phyloP scores from a whole-genome alignment of 2,888 invertebrate species.

The Netelia inedita region DNA sequence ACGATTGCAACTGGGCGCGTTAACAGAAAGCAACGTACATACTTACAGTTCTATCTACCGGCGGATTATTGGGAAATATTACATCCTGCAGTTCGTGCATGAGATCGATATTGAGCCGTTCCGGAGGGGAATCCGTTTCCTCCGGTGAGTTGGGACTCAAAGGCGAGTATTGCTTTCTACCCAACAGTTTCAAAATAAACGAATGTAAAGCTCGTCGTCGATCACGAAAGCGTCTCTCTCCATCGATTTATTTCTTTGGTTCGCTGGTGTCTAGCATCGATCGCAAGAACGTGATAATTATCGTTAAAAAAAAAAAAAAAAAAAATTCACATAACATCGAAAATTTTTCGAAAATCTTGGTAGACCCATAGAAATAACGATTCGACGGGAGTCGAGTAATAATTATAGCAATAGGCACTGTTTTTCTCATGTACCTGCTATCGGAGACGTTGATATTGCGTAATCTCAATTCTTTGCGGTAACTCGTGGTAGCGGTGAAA shows the following conservation, averaged over 20 bases:
- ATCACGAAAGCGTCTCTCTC: not conserved
- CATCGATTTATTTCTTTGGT: not conserved
- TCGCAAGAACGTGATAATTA: slow-evolving; percentile 4
- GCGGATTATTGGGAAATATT: slow-evolving; percentile 87
- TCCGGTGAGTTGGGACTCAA: slow-evolving; percentile 87
- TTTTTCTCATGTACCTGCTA: slow-evolving; percentile 77
- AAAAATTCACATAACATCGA: not conserved
- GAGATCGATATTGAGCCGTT: slow-evolving; percentile 87
- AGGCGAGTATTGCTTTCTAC: slow-evolving; percentile 85
- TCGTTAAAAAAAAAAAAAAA: slow-evolving; percentile 16
- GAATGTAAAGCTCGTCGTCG: slow-evolving; percentile 5
- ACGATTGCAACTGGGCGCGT: too few species aligned
- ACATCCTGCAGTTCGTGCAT: slow-evolving; percentile 90
- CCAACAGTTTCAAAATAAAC: slow-evolving; percentile 55
- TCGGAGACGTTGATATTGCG: slow-evolving; percentile 81
- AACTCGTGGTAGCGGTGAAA: slow-evolving; percentile 82
- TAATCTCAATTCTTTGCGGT: slow-evolving; percentile 82
- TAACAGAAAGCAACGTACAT: slow-evolving; percentile 18
- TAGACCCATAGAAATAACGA: not conserved
- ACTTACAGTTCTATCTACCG: slow-evolving; percentile 89
- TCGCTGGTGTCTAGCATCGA: not conserved
- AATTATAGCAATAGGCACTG: not conserved
- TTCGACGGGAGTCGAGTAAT: not conserved
- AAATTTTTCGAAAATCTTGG: not conserved
- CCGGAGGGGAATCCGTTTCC: slow-evolving; percentile 84